These are phyloP conservation scores for Dryobotodes eremita DNA, from an alignment of 2,888 invertebrate species.

Conservation along the genomic window DNA sequence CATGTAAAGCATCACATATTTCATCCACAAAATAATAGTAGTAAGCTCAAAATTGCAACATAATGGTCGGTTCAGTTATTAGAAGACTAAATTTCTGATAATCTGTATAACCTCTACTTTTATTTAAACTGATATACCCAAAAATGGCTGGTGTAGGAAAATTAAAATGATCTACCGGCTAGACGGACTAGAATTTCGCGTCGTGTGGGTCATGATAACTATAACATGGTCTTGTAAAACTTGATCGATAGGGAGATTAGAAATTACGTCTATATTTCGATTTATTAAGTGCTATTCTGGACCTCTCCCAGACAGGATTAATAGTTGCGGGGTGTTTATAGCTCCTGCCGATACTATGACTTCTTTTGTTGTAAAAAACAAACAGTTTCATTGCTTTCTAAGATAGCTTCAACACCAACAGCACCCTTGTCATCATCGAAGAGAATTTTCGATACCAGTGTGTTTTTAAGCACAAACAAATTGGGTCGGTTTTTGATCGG, in stretches of 20 bases:
- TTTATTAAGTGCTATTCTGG: conserved; percentile 78
- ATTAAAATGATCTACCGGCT: conserved; percentile 66
- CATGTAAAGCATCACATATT: conserved; percentile 64
- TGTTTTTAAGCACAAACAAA: conserved; percentile 81
- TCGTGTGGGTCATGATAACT: conserved; percentile 63
- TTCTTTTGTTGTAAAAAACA: conserved; percentile 77
- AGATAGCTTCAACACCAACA: conserved; percentile 81
- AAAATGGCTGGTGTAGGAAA: conserved; percentile 63
- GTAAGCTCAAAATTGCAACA: conserved; percentile 53
- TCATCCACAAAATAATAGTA: conserved; percentile 59
- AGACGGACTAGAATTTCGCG: conserved; percentile 76
- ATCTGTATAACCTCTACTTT: conserved; percentile 86
- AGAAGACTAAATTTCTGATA: conserved; percentile 71
- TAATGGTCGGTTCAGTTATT: conserved; percentile 44
- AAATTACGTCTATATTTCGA: conserved; percentile 76
- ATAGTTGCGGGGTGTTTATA: conserved; percentile 84
- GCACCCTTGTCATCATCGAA: conserved; percentile 86
- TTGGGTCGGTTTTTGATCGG: conserved; percentile 72
- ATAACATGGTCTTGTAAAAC: conserved; percentile 85
- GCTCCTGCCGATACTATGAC: conserved; percentile 85
- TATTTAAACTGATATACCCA: conserved; percentile 89
- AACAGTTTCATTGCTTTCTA: conserved; percentile 64
- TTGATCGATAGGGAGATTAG: conserved; percentile 83
- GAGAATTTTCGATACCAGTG: conserved; percentile 85
- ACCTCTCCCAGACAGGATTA: conserved; percentile 88